phyloP scores from a whole-genome alignment of 2,888 invertebrate genomes.

The Buathra laborator region DNA sequence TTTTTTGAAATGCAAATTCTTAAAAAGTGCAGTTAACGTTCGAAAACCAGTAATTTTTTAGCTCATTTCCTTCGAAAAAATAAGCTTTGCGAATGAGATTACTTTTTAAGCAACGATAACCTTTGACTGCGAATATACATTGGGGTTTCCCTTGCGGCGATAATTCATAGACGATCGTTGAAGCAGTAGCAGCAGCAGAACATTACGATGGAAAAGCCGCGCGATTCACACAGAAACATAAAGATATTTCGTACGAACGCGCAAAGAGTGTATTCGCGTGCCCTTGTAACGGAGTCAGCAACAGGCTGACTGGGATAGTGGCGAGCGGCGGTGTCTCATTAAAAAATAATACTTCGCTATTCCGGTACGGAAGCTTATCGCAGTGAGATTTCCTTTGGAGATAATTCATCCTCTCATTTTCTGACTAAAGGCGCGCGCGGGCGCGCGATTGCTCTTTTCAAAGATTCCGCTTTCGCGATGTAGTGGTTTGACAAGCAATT shows the following conservation, averaged over 20 bases:
- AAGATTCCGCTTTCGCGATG: background rate
- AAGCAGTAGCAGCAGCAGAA: background rate
- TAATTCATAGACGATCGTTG: conserved; percentile 32
- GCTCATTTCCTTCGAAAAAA: too few relatives aligned
- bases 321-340: conserved; percentile 3
- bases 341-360: conserved; percentile 37
- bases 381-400: conserved; percentile 20
- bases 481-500: background rate
- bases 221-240: background rate
- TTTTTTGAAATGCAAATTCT: too few relatives aligned
- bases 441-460: conserved; percentile 4
- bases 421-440: background rate
- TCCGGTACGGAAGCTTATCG: background rate
- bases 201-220: background rate
- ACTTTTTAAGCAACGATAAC: background rate
- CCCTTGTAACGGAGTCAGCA: conserved; percentile 46
- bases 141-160: conserved; percentile 1
- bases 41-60: too few relatives aligned
- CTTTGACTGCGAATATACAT: background rate
- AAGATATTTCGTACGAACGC: background rate
- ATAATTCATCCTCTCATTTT: conserved; percentile 25
- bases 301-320: conserved; percentile 50
- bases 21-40: too few relatives aligned
- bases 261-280: conserved; percentile 15
- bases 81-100: too few relatives aligned